These are phyloP conservation scores for Pangasius macronema DNA, from an alignment of 2,797 vertebrate genomes.

Conservation along the genomic window DNA sequence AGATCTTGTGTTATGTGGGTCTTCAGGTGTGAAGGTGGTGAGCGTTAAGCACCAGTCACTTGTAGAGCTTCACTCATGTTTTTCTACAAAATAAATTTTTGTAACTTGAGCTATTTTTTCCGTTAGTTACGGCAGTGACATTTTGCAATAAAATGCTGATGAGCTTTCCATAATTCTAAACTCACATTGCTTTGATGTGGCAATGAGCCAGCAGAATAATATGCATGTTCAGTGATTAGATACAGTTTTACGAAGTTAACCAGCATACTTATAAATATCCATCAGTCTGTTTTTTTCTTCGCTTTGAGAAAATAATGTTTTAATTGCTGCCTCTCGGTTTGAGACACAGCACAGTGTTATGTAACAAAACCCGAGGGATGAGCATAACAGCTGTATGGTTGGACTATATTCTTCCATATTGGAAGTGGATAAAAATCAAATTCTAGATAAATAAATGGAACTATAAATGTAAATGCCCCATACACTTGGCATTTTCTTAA, in stretches of 20 bases:
- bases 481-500: background rate
- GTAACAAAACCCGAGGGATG: slow-evolving; percentile 5
- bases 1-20: background rate
- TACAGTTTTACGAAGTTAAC: background rate
- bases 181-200: slow-evolving; percentile 33
- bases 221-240: background rate
- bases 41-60: slow-evolving; percentile 47
- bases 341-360: slow-evolving; percentile 2
- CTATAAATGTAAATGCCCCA: background rate
- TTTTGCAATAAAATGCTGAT: slow-evolving; percentile 50
- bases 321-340: background rate
- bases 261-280: background rate
- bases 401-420: background rate
- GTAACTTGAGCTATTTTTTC: background rate
- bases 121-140: background rate
- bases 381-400: slow-evolving; percentile 5
- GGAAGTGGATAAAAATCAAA: background rate
- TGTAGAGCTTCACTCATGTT: slow-evolving; percentile 66
- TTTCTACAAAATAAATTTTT: slow-evolving; percentile 54
- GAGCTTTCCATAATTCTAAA: slow-evolving; percentile 34
- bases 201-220: slow-evolving; percentile 15
- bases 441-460: background rate
- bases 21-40: slow-evolving; percentile 68
- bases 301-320: background rate
- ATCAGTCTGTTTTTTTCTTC: background rate